These are phyloP conservation scores for Meiosimyza platycephala DNA, from an alignment of 2,888 invertebrate species.

Conservation along the genomic window DNA sequence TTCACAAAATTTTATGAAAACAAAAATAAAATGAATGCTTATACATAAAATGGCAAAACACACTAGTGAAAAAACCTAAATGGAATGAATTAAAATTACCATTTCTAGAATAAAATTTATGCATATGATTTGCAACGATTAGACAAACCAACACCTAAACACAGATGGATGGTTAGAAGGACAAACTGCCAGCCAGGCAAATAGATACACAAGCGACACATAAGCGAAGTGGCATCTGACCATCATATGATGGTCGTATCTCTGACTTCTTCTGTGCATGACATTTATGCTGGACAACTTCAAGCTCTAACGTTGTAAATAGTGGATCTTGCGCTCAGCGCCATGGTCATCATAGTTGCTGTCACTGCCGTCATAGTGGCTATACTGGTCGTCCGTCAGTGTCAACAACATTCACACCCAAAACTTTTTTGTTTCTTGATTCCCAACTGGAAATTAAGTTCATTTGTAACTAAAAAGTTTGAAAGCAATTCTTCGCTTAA, in stretches of 20 bases:
- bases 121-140: slow-evolving; percentile 30
- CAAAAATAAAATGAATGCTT: neutral
- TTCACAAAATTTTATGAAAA: slow-evolving; percentile 3
- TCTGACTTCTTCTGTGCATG: neutral
- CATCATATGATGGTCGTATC: neutral
- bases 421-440: neutral
- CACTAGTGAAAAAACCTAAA: neutral
- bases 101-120: slow-evolving; percentile 24
- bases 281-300: slow-evolving; percentile 18
- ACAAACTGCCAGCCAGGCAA: neutral
- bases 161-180: neutral
- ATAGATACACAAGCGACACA: slow-evolving; percentile 2
- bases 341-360: neutral
- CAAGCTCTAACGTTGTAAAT: neutral
- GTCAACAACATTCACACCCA: slow-evolving; percentile 23
- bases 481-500: no score
- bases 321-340: neutral
- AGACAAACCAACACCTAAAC: neutral
- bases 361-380: neutral
- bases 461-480: no score
- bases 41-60: neutral
- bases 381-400: slow-evolving; percentile 2
- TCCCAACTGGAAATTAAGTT: no score
- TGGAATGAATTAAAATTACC: slow-evolving; percentile 18
- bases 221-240: slow-evolving; percentile 2